Conservation (phyloP, 2,888 invertebrate genomes). For the Melitaea athalia region DNA sequence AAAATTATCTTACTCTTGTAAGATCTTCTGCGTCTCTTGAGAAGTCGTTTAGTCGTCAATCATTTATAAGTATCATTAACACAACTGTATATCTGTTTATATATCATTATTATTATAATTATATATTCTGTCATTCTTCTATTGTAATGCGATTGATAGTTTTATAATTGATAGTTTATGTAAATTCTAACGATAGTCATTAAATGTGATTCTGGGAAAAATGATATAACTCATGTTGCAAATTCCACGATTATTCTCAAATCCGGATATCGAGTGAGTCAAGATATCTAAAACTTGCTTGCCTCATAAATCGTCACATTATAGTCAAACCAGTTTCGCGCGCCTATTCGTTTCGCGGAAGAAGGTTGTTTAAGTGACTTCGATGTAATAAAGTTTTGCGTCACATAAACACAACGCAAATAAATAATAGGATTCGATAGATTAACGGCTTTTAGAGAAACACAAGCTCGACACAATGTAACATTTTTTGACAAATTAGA, state of each 20-base stretch:
- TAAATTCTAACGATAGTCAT: background rate
- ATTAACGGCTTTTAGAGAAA: background rate
- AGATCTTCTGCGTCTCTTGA: background rate
- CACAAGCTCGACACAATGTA: background rate
- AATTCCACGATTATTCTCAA: conserved; percentile 20
- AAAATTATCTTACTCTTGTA: background rate
- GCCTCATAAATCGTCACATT: conserved; percentile 36
- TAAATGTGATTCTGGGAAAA: background rate
- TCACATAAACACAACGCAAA: conserved; percentile 10
- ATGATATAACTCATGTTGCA: background rate
- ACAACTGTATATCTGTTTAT: background rate
- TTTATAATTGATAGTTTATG: background rate
- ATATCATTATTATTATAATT: background rate
- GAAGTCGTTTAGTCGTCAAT: background rate
- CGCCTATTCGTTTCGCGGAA: conserved; percentile 36
- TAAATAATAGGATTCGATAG: background rate
- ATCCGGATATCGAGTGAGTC: conserved; percentile 38
- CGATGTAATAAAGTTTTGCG: conserved; percentile 17
- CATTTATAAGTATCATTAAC: background rate
- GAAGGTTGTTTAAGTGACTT: conserved; percentile 18
- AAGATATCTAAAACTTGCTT: conserved; percentile 39
- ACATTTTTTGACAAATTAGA: too few species aligned
- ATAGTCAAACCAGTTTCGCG: conserved; percentile 34
- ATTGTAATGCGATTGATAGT: background rate
- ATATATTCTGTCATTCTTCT: background rate